Evolutionary conservation across 2,797 vertebrate genomes (phyloP).

Genomic region (Pseudomugil gertrudae): DNA sequence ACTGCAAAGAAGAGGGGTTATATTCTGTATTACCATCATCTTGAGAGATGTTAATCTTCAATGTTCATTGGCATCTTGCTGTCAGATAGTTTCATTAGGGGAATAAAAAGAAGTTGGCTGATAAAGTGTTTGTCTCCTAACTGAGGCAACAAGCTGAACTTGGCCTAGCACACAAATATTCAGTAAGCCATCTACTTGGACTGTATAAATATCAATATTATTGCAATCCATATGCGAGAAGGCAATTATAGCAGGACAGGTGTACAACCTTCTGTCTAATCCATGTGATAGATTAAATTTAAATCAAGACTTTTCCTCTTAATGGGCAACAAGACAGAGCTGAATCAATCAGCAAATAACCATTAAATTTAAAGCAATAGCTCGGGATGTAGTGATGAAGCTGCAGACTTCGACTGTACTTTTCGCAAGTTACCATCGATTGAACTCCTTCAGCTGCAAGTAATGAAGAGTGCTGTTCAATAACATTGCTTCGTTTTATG

Average conservation of each 20-base stretch:
- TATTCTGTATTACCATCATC: too few species aligned
- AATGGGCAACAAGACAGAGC: constrained; percentile 45
- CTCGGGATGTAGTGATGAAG: constrained; percentile 44
- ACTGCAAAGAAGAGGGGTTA: not conserved
- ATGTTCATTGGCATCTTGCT: not conserved
- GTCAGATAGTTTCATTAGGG: constrained; percentile 28
- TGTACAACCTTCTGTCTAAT: constrained; percentile 45
- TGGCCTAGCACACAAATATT: constrained; percentile 43
- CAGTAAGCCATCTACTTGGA: constrained; percentile 62
- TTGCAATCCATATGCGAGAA: constrained; percentile 50
- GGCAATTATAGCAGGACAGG: constrained; percentile 51
- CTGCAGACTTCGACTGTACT: constrained; percentile 55
- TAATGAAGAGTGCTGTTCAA: constrained; percentile 52
- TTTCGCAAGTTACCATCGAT: constrained; percentile 59
- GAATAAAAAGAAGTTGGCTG: constrained; percentile 44
- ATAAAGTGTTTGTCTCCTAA: constrained; percentile 32
- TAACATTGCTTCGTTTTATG: constrained; percentile 44
- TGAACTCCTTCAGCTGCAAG: constrained; percentile 24
- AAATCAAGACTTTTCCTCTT: constrained; percentile 55
- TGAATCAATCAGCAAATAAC: constrained; percentile 73
- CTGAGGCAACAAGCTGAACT: constrained; percentile 38
- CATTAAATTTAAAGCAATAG: constrained; percentile 47
- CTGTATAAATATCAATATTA: constrained; percentile 64
- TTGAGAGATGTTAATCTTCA: too few species aligned
- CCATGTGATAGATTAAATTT: constrained; percentile 52